Conservation (phyloP, 2,113 vertebrate species). For the Chionis minor region DNA sequence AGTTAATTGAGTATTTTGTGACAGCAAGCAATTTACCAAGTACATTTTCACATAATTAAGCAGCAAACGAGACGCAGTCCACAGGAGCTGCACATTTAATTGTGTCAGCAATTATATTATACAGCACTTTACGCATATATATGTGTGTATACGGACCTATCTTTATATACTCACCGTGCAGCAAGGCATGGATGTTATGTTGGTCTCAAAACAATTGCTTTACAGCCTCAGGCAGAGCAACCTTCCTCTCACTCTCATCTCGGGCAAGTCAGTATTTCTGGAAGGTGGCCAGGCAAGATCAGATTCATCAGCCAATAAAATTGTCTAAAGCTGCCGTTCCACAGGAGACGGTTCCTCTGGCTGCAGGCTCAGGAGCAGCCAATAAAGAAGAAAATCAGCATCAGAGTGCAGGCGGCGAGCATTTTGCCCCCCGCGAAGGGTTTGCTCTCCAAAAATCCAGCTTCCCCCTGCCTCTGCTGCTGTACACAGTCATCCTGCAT, state of each 20-base stretch:
- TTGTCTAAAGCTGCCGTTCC: slow-evolving; percentile 59
- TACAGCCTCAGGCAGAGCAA: slow-evolving; percentile 48
- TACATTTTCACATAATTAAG: slow-evolving; percentile 48
- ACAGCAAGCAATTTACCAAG: slow-evolving; percentile 26
- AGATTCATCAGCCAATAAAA: slow-evolving; percentile 74
- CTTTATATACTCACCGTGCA: slow-evolving; percentile 68
- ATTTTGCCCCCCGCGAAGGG: neutral
- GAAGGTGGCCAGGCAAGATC: slow-evolving; percentile 66
- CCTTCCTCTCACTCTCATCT: slow-evolving; percentile 57
- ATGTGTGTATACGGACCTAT: neutral
- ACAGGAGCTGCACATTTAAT: slow-evolving; percentile 24
- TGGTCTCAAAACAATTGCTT: slow-evolving; percentile 26
- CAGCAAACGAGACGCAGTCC: neutral
- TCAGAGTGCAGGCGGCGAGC: neutral
- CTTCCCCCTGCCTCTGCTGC: neutral
- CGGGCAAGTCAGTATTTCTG: slow-evolving; percentile 58
- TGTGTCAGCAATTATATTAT: slow-evolving; percentile 5
- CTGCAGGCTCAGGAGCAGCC: slow-evolving; percentile 55
- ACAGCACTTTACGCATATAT: neutral
- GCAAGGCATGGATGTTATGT: slow-evolving; percentile 65
- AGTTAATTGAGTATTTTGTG: slow-evolving; percentile 47
- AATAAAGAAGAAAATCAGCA: slow-evolving; percentile 48
- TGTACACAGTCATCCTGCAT: neutral
- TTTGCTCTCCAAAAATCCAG: neutral
- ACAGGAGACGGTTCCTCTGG: slow-evolving; percentile 47